Conservation (phyloP, 2,113 vertebrate species). For the Sprattus sprattus region DNA sequence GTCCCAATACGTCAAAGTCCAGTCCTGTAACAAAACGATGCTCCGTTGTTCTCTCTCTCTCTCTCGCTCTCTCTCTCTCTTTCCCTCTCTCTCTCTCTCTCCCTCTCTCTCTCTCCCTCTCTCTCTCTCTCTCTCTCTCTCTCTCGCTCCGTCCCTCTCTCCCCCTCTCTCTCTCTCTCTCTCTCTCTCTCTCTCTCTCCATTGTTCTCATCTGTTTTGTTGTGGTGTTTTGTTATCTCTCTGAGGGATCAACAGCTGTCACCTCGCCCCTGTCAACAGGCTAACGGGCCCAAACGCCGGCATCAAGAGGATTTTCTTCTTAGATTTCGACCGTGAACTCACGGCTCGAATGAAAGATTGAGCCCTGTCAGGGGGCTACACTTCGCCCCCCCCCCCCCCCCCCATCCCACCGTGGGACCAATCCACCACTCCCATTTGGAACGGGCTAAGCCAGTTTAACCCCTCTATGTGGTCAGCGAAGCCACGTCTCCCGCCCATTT, state of each 20-base stretch:
- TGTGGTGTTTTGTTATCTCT: background rate
- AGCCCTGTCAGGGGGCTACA: background rate
- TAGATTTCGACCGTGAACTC: slow-evolving; percentile 24
- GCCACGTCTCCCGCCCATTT: slow-evolving; percentile 30
- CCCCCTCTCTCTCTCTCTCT: no score
- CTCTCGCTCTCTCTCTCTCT: no score
- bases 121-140: no score
- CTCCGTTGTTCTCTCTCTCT: background rate
- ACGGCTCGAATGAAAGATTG: slow-evolving; percentile 11
- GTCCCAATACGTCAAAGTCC: background rate
- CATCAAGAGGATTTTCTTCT: slow-evolving; percentile 19
- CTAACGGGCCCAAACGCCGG: slow-evolving; percentile 13
- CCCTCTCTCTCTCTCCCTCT: no score
- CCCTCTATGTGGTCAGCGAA: slow-evolving; percentile 25
- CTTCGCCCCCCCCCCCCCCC: background rate
- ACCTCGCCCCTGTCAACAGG: background rate
- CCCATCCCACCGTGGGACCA: background rate
- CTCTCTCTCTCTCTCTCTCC: no score
- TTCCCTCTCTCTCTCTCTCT: no score
- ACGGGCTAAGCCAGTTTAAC: slow-evolving; percentile 45
- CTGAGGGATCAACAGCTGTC: slow-evolving; percentile 20
- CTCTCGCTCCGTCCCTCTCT: no score
- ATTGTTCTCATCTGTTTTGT: background rate
- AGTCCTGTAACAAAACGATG: background rate
- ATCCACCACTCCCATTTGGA: slow-evolving; percentile 11